phyloP scores from a whole-genome alignment of 2,797 vertebrate genomes.

The Manis javanica region DNA sequence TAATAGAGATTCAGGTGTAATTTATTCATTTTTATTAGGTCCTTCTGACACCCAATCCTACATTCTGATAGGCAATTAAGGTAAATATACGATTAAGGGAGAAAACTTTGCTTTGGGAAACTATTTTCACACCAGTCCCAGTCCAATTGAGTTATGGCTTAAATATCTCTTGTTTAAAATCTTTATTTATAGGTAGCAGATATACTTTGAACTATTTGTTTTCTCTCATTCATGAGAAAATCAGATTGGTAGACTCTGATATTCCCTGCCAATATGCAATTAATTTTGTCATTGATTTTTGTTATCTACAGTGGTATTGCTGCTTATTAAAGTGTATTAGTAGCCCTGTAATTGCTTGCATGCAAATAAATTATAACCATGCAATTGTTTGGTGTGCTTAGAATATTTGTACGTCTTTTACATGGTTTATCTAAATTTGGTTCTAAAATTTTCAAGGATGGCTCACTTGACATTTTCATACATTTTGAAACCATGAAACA shows the following conservation, averaged over 20 bases:
- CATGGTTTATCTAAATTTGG: not conserved
- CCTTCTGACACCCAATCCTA: slow-evolving; percentile 64
- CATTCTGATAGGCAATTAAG: slow-evolving; percentile 74
- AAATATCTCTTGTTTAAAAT: not conserved
- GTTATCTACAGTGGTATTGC: slow-evolving; percentile 34
- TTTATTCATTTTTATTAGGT: slow-evolving; percentile 79
- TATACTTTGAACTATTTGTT: not conserved
- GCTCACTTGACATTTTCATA: not conserved
- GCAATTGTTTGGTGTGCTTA: not conserved
- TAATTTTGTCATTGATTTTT: slow-evolving; percentile 68
- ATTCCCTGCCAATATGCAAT: slow-evolving; percentile 45
- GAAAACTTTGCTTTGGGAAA: slow-evolving; percentile 57
- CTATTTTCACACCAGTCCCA: not conserved
- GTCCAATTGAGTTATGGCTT: slow-evolving; percentile 52
- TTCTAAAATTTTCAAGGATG: slow-evolving; percentile 16
- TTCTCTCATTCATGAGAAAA: not conserved
- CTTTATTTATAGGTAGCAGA: slow-evolving; percentile 46
- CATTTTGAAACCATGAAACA: slow-evolving; percentile 39
- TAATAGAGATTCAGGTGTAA: slow-evolving; percentile 72
- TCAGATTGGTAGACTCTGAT: not conserved
- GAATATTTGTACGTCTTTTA: slow-evolving; percentile 16
- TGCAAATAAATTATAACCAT: not conserved
- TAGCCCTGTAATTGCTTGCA: not conserved
- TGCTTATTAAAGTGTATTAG: slow-evolving; percentile 52
- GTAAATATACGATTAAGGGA: slow-evolving; percentile 67